These are phyloP conservation scores for Melipona quadrifasciata DNA, from an alignment of 1,140 invertebrate species.

Conservation along the genomic window DNA sequence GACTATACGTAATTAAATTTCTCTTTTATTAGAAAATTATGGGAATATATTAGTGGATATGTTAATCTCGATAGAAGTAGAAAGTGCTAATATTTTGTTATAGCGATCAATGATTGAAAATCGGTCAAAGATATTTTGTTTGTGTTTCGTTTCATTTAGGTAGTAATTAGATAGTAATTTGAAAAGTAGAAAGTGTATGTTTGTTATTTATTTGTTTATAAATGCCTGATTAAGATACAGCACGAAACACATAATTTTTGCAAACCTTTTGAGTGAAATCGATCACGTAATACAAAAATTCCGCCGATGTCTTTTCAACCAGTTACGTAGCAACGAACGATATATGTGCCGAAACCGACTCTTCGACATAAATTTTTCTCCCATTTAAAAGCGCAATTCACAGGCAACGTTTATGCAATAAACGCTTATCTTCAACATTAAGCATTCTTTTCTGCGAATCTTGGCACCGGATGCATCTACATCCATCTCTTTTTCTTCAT, in stretches of 20 bases:
- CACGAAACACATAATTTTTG: neutral
- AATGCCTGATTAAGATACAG: neutral
- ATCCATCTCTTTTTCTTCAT: neutral
- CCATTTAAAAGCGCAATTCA: constrained; percentile 6
- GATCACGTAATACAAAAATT: constrained; percentile 39
- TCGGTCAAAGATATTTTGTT: neutral
- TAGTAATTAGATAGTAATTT: neutral
- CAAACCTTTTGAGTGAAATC: constrained; percentile 28
- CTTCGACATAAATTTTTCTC: neutral
- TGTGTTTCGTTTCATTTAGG: neutral
- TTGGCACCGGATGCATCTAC: neutral
- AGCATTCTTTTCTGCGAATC: neutral
- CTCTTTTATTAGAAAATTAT: neutral
- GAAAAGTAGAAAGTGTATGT: neutral
- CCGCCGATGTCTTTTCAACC: neutral
- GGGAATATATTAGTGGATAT: neutral
- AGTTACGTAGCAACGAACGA: neutral
- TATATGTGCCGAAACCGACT: neutral
- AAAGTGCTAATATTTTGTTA: neutral
- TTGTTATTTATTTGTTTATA: neutral
- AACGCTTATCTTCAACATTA: neutral
- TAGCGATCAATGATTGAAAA: neutral
- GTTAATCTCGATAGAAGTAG: neutral
- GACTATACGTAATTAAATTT: neutral
- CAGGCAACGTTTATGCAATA: neutral